phyloP scores from a whole-genome alignment of 2,888 invertebrate species.

The Drosophila barbarae region DNA sequence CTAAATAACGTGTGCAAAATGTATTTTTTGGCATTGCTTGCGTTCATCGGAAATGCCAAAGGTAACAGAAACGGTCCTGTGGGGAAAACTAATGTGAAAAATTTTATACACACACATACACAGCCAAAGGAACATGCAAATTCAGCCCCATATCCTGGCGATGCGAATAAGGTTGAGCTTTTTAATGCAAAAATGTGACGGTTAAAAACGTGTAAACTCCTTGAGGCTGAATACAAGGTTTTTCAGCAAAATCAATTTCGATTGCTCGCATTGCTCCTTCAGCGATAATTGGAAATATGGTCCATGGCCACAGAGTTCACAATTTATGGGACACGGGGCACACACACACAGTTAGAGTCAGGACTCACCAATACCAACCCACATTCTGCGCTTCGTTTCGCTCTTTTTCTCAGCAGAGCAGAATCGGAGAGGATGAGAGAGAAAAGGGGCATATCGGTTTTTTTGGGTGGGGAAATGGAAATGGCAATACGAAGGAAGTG shows the following conservation, averaged over 20 bases:
- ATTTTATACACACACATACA: constrained; percentile 57
- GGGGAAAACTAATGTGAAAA: constrained; percentile 54
- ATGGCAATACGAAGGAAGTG: constrained; percentile 60
- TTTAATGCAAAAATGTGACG: constrained; percentile 1
- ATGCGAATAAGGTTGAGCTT: constrained; percentile 45
- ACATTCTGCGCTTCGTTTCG: constrained; percentile 36
- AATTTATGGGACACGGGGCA: constrained; percentile 68
- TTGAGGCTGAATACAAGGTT: constrained; percentile 24
- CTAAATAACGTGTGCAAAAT: constrained; percentile 65
- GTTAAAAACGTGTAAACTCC: constrained; percentile 2
- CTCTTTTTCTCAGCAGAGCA: constrained; percentile 59
- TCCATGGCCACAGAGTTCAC: constrained; percentile 70
- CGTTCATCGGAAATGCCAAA: constrained; percentile 78
- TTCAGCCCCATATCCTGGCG: constrained; percentile 49
- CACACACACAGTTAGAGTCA: constrained; percentile 34
- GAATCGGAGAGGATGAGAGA: constrained; percentile 41
- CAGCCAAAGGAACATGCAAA: constrained; percentile 13
- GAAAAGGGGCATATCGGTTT: constrained; percentile 52
- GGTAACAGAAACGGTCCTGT: constrained; percentile 64
- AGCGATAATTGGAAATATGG: constrained; percentile 66
- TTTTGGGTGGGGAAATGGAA: constrained; percentile 41
- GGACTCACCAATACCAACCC: constrained; percentile 38
- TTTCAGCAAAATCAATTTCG: constrained; percentile 62
- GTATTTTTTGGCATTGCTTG: constrained; percentile 76
- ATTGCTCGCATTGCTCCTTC: constrained; percentile 52